phyloP scores from a whole-genome alignment of 2,888 invertebrate genomes.

The Nasonia oneida region DNA sequence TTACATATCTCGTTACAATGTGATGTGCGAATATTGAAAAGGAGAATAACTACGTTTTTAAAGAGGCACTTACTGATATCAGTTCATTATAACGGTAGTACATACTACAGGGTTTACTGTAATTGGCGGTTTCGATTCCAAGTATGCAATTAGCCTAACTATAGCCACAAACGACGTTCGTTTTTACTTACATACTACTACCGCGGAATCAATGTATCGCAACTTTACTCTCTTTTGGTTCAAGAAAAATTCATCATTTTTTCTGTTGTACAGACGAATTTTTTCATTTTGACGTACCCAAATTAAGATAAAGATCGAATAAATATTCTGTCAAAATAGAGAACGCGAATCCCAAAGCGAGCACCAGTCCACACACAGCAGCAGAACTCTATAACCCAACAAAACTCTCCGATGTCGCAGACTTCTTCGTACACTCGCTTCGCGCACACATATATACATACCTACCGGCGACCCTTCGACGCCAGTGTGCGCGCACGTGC shows the following conservation, averaged over 20 bases:
- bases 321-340: no score
- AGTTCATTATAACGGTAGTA: neutral
- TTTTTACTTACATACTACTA: neutral
- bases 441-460: neutral
- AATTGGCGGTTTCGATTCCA: neutral
- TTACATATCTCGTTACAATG: neutral
- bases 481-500: conserved; percentile 54
- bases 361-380: neutral
- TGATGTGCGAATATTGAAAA: neutral
- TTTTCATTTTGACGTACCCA: no score
- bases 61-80: neutral
- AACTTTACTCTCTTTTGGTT: neutral
- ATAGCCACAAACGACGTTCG: neutral
- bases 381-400: neutral
- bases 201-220: neutral
- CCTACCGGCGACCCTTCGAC: conserved; percentile 41
- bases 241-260: neutral
- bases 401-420: neutral
- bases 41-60: neutral
- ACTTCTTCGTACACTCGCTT: neutral
- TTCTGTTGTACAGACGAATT: no score
- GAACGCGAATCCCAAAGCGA: no score
- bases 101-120: neutral
- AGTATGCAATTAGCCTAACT: neutral
- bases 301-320: no score